Evolutionary conservation across 2,888 invertebrate genomes (phyloP), one percentile per base, ranked within the genome.

Genomic region (Sialis lutaria): DNA sequence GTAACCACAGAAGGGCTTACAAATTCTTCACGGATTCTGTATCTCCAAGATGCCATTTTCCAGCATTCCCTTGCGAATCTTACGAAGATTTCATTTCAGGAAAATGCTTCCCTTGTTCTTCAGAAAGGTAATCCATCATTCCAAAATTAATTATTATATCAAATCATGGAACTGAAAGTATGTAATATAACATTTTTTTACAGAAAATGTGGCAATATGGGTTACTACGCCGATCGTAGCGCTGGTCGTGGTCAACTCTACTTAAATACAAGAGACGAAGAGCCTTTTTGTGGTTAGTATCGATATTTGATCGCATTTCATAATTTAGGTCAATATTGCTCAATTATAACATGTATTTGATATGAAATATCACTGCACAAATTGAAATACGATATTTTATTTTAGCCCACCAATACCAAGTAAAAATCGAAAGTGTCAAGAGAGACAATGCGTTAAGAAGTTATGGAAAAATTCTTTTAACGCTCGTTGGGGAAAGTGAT

Each of bases 1-100:
- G 95, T 67, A 93, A 93, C 64, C 95, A 95, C 63, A 73, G 92
- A 3, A 72, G 93, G 37, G 92, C 93, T 0, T 91, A 92, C 67
- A 88, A 90, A 60, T 86, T 92, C 64, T 95, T 92, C 67, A 91
- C 91, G 2, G 92, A 95, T 63, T 91, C 91, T 1, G 86, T 95
- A 32, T 88, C 86, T 13, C 86, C 90, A 0, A 77, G 83, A 53
- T 95, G 95, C 60, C 82, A 85, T 58, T 95, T 93, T 63, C 90
- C 88, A 0, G 88, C 92, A 0, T 92, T 91, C 60, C 81, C 87
- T 0, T 95, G 95, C 59, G 75, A 79, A 31, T 73, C 79, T 51
- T 90, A 88, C 63, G 90, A 92, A 51, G 79, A 83, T 50, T 89
- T 91, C 55, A 64, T 91, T 44, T 78, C 73, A 41, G 87, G 87